Base-by-base conservation (phyloP, 2,113 vertebrate species). In the Dasypus novemcinctus region DNA sequence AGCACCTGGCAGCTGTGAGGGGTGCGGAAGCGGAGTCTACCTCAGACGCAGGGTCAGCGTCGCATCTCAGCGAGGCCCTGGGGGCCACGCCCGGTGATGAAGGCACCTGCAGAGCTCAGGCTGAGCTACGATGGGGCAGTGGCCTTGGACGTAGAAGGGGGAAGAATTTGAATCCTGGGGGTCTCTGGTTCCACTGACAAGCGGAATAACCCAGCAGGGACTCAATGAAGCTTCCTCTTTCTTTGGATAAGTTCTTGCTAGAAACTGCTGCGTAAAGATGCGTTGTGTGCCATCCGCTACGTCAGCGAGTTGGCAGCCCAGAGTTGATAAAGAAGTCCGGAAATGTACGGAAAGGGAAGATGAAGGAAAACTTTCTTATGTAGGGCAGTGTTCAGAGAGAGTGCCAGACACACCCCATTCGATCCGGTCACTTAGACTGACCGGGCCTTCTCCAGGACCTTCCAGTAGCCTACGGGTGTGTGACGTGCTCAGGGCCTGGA, bases 321-420 rank as follows among this genome's bases (percentile, higher is more conserved):
- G 38, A 82, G 31, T 95, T 93, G 88, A 93, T 84, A 81, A 83
- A 91, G 29, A 89, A 92, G 29, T 86, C 41, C 31, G 71, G 63
- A 91, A 46, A 63, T 83, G 72, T 69, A 23, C 41, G 95, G 61
- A 92, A 76, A 96, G 38, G 72, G 63, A 96, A 64, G n/a, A 36
- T 71, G 88, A 95, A 90, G 68, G 61, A 59, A n/a, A 21, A 93
- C 46, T 81, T 72, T 36, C 69, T 85, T 91, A 63, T 61, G 17
- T 29, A 87, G 49, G 71, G 43, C 33, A 71, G 13, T 93, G 46
- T 1, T 91, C 91, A 68, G 27, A 89, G 54, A 64, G 8, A 18
- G 52, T 91, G n/a, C 33, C 68, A 54, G 64, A 4, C 46, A 87
- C 90, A 84, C 71, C 59, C 36, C 27, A 57, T 82, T 72, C 52